Base-by-base conservation (phyloP, 2,888 invertebrate genomes). In the Leucophenga montana region DNA sequence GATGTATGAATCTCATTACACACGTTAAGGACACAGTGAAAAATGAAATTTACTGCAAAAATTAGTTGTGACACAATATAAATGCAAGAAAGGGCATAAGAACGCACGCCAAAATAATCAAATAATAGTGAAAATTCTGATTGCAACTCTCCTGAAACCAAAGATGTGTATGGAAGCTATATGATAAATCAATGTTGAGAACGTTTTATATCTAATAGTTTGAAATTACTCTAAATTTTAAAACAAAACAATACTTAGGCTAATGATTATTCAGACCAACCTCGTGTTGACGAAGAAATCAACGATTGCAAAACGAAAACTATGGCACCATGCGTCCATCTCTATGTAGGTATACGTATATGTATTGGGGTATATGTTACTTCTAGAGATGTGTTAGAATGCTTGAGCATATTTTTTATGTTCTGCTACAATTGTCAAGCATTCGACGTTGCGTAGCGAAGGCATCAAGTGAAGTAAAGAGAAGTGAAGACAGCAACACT, bases 401-500 rank as follows among this genome's bases (percentile, higher is more conserved):
- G 22, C 27, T 56, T 22, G 18, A 46, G 18, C 46, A 64, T 61
- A 61, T 61, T 61, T 22, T 48, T 11, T 48, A 64, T 48, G 62
- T 64, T n/a, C 14, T 64, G 27, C 46, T 46, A 27, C 46, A 46
- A 64, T 64, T 64, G 48, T 64, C 48, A 18, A 46, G 22, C 62
- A 33, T 14, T 46, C 27, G 59, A 22, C 39, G 11, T 39, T 39
- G 39, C 11, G 61, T 39, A 6, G 62, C 44, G n/a, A 59, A 59
- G 22, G 39, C 22, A 46, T 46, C 8, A 33, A 22, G 22, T 13
- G 22, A 13, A 18, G 18, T 16, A 13, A 48, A 48, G 48, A 4
- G 18, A n/a, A 16, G 18, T 64, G 62, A 22, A 48, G 46, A 64
- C 62, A 64, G 48, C 22, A 64, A 64, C 62, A 64, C 62, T 64